Evolutionary conservation across 2,888 invertebrate genomes (phyloP), one percentile per base, ranked within the genome.

Genomic region (Anagyrus pseudococci): DNA sequence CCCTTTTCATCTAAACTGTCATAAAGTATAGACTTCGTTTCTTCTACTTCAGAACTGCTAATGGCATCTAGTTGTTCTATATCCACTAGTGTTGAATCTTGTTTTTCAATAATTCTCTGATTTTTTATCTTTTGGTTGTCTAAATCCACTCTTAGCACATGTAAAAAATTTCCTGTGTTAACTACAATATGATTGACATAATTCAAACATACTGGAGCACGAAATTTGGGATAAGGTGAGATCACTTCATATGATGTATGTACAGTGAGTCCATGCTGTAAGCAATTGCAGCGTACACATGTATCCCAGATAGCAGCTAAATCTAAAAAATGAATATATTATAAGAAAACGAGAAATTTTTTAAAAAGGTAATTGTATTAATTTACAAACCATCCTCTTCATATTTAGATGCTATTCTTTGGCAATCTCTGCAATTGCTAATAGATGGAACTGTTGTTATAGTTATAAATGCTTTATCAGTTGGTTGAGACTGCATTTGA

Each of bases 211-310:
- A 89, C 86, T 8, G 86, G 85, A 0, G 89, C 89, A 71, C 88
- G 87, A 73, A 91, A 91, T 79, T 86, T 85, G 25, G 93, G 94
- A 72, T 90, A 91, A 53, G 94, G 93, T 47, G 91, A 89, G n/a
- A 93, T 91, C 71, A 94, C 89, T 76, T 93, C 93, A 79, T 95
- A 94, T 77, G 92, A 93, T 70, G 94, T 94, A 81, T 97, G 96
- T 68, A 96, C 88, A 49, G 95, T 94, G 71, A 95, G 89, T 76
- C 95, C 94, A 79, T 97, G 96, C 75, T 90, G 89, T 61, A 94
- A 83, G 78, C 97, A 97, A 71, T 90, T 83, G 75, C 88, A 87
- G 55, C 89, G 85, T 72, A 87, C 86, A 71, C 87, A 87, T 65
- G 81, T 78, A 67, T 84, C 83, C 83, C 83, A 84, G 66, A 82